A percentile compares a stretch with the other conserved stretches of the same genome.
Evolutionary conservation across 2,797 vertebrate genomes (phyloP).

Genomic region (Bryconaethiops microstoma): DNA sequence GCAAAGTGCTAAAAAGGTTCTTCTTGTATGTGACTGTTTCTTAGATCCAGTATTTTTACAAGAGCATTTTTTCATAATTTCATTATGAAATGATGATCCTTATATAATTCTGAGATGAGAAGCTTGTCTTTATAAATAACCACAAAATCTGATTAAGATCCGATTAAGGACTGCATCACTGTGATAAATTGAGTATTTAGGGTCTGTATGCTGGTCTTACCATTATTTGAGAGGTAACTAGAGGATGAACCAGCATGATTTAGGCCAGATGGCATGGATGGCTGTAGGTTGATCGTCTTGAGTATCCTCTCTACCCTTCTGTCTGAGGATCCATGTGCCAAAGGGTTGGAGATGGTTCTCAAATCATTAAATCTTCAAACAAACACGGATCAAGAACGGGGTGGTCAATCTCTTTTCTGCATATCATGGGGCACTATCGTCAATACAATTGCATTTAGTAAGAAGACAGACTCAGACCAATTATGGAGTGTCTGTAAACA

Average conservation of each 20-base stretch:
- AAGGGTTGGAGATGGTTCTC: conserved; percentile 81
- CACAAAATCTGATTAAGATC: neutral
- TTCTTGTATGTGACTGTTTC: too few species aligned
- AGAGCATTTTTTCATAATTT: too few species aligned
- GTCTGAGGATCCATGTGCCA: conserved; percentile 77
- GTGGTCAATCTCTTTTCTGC: neutral
- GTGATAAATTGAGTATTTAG: neutral
- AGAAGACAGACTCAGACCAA: neutral
- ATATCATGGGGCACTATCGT: neutral
- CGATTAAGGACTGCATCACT: neutral
- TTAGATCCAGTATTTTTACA: too few species aligned
- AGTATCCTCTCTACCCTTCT: conserved; percentile 81
- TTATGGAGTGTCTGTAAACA: too few species aligned
- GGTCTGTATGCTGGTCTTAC: conserved; percentile 59
- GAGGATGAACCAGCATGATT: conserved; percentile 56
- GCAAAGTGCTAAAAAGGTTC: neutral
- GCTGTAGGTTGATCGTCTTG: conserved; percentile 73
- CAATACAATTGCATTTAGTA: neutral
- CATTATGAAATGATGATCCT: too few species aligned
- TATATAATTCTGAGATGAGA: too few species aligned
- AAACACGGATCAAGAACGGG: neutral
- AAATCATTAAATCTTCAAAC: conserved; percentile 68
- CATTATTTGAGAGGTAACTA: conserved; percentile 76
- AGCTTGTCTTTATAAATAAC: neutral
- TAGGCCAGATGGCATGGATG: conserved; percentile 65